Evolutionary conservation across 2,797 vertebrate genomes (phyloP).

Genomic region (Pitangus sulphuratus): DNA sequence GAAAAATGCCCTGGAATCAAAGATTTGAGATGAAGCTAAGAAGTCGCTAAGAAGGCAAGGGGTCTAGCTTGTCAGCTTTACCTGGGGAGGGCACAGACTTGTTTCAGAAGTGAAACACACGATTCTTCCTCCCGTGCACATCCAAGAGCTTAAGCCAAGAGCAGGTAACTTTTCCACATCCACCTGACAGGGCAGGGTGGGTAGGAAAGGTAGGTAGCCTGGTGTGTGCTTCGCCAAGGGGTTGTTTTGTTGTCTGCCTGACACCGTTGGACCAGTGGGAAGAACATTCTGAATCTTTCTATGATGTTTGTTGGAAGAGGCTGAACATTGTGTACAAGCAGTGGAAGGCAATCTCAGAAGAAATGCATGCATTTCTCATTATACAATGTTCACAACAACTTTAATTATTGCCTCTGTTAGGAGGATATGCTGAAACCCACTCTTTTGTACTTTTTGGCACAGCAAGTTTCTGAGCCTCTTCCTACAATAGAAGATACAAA

Average conservation of each 20-base stretch:
- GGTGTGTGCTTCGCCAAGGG: not conserved
- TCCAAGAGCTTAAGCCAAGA: not conserved
- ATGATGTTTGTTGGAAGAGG: not conserved
- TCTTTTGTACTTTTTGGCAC: not conserved
- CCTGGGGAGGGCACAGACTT: not conserved
- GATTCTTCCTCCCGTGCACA: not conserved
- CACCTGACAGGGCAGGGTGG: not conserved
- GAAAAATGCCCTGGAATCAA: not conserved
- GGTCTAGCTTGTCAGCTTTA: not conserved
- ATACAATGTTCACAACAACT: not conserved
- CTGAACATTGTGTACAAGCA: not conserved
- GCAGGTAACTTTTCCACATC: rapidly evolving
- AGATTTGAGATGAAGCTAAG: not conserved
- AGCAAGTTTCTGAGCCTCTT: not conserved
- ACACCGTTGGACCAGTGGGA: rapidly evolving
- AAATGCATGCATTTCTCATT: not conserved
- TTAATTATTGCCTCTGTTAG: not conserved
- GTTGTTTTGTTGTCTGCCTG: not conserved
- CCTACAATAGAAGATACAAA: not conserved
- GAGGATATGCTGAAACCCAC: not conserved
- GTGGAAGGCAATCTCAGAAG: not conserved
- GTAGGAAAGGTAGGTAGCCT: not conserved
- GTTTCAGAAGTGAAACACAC: not conserved
- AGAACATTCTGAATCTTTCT: not conserved
- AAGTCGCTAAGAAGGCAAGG: not conserved